Evolutionary conservation across 1,140 invertebrate species (phyloP), one percentile per base, ranked within the genome.

Genomic region (Samia ricini): DNA sequence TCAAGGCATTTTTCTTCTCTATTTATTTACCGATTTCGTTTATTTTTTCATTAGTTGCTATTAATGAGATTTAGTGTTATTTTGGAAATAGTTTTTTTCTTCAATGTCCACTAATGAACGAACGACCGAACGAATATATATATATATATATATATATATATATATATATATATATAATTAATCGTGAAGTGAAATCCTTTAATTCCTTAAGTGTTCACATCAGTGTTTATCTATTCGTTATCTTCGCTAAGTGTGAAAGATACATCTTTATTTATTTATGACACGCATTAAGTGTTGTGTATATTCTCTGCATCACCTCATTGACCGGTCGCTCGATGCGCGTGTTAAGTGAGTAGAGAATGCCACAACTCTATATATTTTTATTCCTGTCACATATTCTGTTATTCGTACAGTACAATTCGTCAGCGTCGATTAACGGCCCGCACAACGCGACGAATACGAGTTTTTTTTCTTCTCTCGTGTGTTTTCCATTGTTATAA

Each of bases 401-500:
- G 33, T 42, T 42, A 42, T 42, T 57, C 56, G 56, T 57, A 29
- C 56, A 19, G 26, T 20, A 20, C 24, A 33, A 57, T 57, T 29
- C 56, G 56, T 57, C 56, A 57, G 19, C 33, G 56, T 4, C 24
- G 18, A 29, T 29, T 15, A 24, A 33, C 56, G 56, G 56, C 26
- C 56, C 24, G n/a, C 26, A n/a, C 56, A 29, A 29, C 19, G 33
- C 56, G 56, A 29, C 56, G 56, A 10, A 29, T 26, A 29, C n/a
- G 4, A 19, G 18, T 57, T 23, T 61, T 61, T 61, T 55, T n/a
- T n/a, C n/a, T n/a, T n/a, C n/a, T n/a, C n/a, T 42, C 33, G 22
- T 52, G 15, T 22, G n/a, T 52, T 60, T 42, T 52, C 59, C 59
- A 52, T 50, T 52, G 48, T 36, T 33, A 61, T 36, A 15, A 55